Base-by-base conservation (phyloP, 2,888 invertebrate genomes). In the Clivina fossor region DNA sequence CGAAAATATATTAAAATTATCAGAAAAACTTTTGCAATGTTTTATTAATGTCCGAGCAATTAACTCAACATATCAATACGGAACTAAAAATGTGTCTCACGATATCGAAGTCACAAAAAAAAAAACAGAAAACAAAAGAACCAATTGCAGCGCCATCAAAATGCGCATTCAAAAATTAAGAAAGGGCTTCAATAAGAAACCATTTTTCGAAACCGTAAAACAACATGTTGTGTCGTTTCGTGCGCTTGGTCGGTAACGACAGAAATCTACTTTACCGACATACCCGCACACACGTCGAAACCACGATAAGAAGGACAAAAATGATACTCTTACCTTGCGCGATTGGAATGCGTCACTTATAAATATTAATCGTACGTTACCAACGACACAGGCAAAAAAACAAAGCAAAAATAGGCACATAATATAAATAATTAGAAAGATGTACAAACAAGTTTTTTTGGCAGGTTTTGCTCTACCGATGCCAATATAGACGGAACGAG, bases 391-490 rank as follows among this genome's bases (percentile, higher is more conserved):
- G 19, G 11, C 19, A 40, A 38, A 50, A 50, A 50, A 50, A 50
- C 50, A n/a, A n/a, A n/a, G n/a, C n/a, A n/a, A n/a, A n/a, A n/a
- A n/a, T n/a, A n/a, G 30, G 18, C 50, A 50, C 50, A 50, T 50
- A 50, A 50, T 50, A 50, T 50, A 50, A 50, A 50, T 50, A 50
- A 50, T 50, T 50, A 50, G 50, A 50, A 41, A 50, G 50, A 50
- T 50, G 50, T 50, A n/a, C 28, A 40, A 40, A 50, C 50, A 38
- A 50, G 50, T 50, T 50, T 50, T 50, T 50, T 15, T 11, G 32
- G n/a, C n/a, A n/a, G n/a, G n/a, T n/a, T n/a, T n/a, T n/a, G n/a
- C n/a, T n/a, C n/a, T n/a, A n/a, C n/a, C n/a, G n/a, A n/a, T n/a
- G n/a, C n/a, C n/a, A n/a, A n/a, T n/a, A n/a, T n/a, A n/a, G n/a